These are phyloP conservation scores for Xylocampa areola DNA, from an alignment of 2,888 invertebrate genomes.

Conservation along the genomic window DNA sequence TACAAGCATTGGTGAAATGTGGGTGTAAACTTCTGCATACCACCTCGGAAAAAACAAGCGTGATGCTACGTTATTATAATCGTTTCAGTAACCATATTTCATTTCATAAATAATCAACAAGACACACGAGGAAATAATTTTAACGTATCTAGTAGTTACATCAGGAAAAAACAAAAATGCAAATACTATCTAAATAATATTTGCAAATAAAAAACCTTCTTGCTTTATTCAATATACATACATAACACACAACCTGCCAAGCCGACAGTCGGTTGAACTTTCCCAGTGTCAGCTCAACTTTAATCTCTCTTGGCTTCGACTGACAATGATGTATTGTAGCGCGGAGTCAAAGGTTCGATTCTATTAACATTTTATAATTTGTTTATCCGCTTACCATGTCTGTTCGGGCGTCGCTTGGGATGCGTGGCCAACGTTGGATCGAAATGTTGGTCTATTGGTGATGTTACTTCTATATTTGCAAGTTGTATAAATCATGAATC, in stretches of 20 bases:
- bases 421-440: slow-evolving; percentile 35
- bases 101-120: too few relatives aligned
- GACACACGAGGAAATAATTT: too few relatives aligned
- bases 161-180: too few relatives aligned
- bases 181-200: neutral
- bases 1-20: too few relatives aligned
- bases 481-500: too few relatives aligned
- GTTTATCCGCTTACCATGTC: slow-evolving; percentile 67
- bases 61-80: too few relatives aligned
- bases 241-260: slow-evolving; percentile 26
- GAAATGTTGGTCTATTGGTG: slow-evolving; percentile 13
- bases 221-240: neutral
- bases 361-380: slow-evolving; percentile 85
- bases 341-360: slow-evolving; percentile 82
- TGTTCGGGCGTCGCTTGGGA: slow-evolving; percentile 20
- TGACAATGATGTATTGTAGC: slow-evolving; percentile 86
- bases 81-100: too few relatives aligned
- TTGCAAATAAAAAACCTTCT: slow-evolving; percentile 9
- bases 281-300: slow-evolving; percentile 51
- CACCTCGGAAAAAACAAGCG: too few relatives aligned
- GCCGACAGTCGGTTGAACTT: slow-evolving; percentile 42
- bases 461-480: neutral
- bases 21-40: too few relatives aligned
- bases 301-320: slow-evolving; percentile 52
- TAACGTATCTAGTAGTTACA: too few relatives aligned